Base-by-base conservation (phyloP, 1,140 invertebrate species). In the Bradynema listronoti region DNA sequence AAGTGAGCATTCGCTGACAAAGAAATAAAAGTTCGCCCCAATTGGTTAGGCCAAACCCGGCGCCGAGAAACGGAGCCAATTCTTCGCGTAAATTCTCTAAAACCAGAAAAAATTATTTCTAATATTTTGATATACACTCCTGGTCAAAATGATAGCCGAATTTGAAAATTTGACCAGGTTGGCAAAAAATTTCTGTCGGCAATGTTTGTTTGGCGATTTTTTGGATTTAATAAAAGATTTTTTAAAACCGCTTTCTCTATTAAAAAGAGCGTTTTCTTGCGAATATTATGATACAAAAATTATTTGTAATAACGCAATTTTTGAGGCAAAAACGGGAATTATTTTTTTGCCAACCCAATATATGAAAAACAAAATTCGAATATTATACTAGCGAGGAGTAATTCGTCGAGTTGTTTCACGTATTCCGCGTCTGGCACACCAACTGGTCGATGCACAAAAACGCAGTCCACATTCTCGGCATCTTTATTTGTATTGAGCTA, bases 11-110 rank as follows among this genome's bases (percentile, higher is more conserved):
- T n/a, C 39, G 22, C 24, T 63, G 61, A 41, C 61, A 65, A 9
- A 63, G 41, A 24, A 53, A 66, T 19, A 63, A 41, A 27, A 63
- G 29, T 39, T 63, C 61, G 22, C 42, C 59, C 58, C 61, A 63
- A 57, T 63, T 66, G 43, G 59, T 36, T 2, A 19, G 25, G 22
- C 61, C 59, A 19, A 61, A 63, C 25, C 46, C 59, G n/a, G n/a
- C n/a, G 16, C 61, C 61, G 4, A 61, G 24, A 24, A 16, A 27
- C 22, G 59, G 36, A 11, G 9, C 19, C 39, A 61, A 32, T 24
- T 45, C 24, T 2, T 22, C 47, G 14, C 27, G 29, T 2, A 52
- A 9, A 25, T 66, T 45, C 45, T 42, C 46, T 30, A 16, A 22
- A 52, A 32, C 41, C n/a, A 19, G 27, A 4, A 22, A 9, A 3